Evolutionary conservation across 2,113 vertebrate species (phyloP), one percentile per base, ranked within the genome.

Genomic region (Apus apus): DNA sequence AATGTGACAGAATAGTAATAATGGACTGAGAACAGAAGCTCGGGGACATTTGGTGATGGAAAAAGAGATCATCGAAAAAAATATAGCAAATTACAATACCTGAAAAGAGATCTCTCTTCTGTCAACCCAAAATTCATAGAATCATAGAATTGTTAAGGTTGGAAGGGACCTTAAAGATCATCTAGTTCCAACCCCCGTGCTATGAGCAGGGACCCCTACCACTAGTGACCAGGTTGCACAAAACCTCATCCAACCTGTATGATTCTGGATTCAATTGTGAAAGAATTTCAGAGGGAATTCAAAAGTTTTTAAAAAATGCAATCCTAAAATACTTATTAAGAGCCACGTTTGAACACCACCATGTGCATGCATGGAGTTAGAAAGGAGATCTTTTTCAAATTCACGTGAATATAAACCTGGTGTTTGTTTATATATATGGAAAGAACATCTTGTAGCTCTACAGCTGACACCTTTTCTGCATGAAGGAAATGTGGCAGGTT

Each of bases 251-350:
- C 38, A 38, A 38, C 38, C 38, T 38, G 38, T 8, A 38, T 38
- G 38, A 38, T 38, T 38, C 38, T 38, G 68, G 70, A 81, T 91
- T 96, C 96, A 93, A 40, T 45, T 50, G 22, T 65, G 56, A 85
- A 89, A 95, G 50, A 94, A 84, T 76, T 93, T 88, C 83, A 87
- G 51, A 89, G 61, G 68, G 38, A 48, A 26, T 78, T 82, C 40
- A 88, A 54, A 81, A 93, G 68, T 88, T 90, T 56, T 84, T 94
- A 96, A 73, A 17, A 89, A 94, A 84, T 86, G 61, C 68, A 85
- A 85, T 96, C 95, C 90, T 93, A 95, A 96, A 97, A 95, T 81
- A 90, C 34, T 94, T 84, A 90, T 85, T 90, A 94, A 94, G 43
- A 96, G 48, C 83, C 46, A 81, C 43, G 34, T 83, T 88, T 92